Conservation (phyloP, 2,113 vertebrate genomes). For the Bos javanicus region DNA sequence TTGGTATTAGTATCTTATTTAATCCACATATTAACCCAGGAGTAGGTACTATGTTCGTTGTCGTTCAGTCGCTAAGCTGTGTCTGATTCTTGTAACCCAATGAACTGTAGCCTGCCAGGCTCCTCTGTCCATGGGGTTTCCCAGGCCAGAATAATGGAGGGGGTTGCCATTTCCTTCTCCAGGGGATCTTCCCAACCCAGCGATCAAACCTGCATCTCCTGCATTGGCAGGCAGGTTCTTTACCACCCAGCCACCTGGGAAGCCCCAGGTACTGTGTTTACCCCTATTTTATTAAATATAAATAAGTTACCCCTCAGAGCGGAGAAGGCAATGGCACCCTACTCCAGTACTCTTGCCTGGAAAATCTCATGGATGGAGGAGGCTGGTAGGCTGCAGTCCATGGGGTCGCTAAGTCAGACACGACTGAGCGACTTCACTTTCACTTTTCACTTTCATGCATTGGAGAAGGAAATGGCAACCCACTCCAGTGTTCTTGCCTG, state of each 20-base stretch:
- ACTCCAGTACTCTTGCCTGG: too few relatives aligned
- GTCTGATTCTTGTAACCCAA: neutral
- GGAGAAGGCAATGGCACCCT: too few relatives aligned
- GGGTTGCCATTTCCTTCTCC: neutral
- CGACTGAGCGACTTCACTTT: too few relatives aligned
- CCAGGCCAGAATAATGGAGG: neutral
- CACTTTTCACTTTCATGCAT: too few relatives aligned
- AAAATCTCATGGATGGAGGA: too few relatives aligned
- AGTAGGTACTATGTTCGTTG: neutral
- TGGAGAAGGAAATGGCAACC: too few relatives aligned
- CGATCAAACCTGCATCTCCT: neutral
- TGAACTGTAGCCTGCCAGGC: neutral
- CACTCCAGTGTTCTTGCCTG: too few relatives aligned
- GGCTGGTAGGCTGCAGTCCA: too few relatives aligned
- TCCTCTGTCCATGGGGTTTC: neutral
- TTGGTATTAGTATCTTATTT: conserved; percentile 15
- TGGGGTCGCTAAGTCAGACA: too few relatives aligned
- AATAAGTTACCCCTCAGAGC: neutral
- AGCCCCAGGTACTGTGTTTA: neutral
- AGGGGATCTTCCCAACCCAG: neutral
- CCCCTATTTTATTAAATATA: neutral
- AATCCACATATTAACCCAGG: neutral
- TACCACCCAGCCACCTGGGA: neutral
- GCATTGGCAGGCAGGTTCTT: neutral
- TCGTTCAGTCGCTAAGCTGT: rapidly evolving